These are phyloP conservation scores for Lepus timidus DNA, from an alignment of 2,113 vertebrate species.

Conservation along the genomic window DNA sequence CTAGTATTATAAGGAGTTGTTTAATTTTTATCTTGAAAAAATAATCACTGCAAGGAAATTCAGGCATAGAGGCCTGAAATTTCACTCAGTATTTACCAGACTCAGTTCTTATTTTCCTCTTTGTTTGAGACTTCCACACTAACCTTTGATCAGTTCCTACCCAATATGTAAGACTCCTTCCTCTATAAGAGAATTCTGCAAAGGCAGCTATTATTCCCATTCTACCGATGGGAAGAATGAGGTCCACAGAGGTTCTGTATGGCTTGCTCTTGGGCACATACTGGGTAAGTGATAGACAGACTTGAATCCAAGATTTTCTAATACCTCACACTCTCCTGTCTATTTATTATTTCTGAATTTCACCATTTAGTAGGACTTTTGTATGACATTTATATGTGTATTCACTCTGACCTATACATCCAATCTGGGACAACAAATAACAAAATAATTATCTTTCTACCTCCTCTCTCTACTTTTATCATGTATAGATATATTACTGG, in stretches of 20 bases:
- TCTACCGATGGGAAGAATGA: not conserved
- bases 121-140: not conserved
- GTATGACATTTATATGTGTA: not conserved
- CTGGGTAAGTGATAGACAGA: not conserved
- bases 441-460: not conserved
- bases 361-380: not conserved
- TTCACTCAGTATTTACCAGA: not conserved
- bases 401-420: not conserved
- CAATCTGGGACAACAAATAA: not conserved
- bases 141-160: not conserved
- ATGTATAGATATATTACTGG: not conserved
- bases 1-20: not conserved
- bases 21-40: conserved; percentile 30
- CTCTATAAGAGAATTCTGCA: not conserved
- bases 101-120: not conserved
- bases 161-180: not conserved
- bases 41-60: not conserved
- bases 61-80: not conserved
- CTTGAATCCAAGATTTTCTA: not conserved
- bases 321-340: not conserved
- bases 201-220: not conserved
- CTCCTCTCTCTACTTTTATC: not conserved
- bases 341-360: not conserved
- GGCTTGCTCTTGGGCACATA: not conserved
- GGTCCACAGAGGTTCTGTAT: not conserved